Evolutionary conservation across 2,797 vertebrate genomes (phyloP), one percentile per base, ranked within the genome.

Genomic region (Paramormyrops hopkinsi): DNA sequence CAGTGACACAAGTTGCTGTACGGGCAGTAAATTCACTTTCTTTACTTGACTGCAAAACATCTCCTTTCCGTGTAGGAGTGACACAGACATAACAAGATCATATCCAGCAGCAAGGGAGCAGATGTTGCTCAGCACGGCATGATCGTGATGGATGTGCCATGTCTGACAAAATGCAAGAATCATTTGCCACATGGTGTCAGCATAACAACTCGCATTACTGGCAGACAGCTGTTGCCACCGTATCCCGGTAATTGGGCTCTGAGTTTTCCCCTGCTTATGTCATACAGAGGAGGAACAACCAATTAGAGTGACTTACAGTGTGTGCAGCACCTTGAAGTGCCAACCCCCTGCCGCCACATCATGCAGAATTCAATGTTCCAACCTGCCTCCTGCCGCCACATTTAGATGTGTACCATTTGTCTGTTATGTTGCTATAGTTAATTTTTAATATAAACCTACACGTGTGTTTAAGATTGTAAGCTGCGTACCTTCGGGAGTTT

Each of bases 151-250:
- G 93, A 95, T 95, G 93, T 88, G 25, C 89, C 62, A 91, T 92
- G 92, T 83, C 93, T 92, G 89, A 89, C 92, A 89, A 90, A 88
- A 93, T 88, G 69, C 91, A 69, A 11, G 92, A 93, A 92, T 94
- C 94, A 94, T 95, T 93, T 92, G 95, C 93, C 46, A 92, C 89
- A 94, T 91, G 94, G 92, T 94, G 93, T 94, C 92, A 90, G 94
- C 93, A 94, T 95, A 95, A 95, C 94, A 94, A 94, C 94, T 93
- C 87, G 92, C 92, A 94, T 95, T 94, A 95, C 93, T 91, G 89
- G 92, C 89, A 94, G 94, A 93, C 95, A 96, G 94, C 94, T 95
- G 95, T 95, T 94, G 92, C 93, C 94, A 94, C 93, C 93, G 92
- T 89, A 90, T 93, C 93, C 73, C 54, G 89, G 93, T 92, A 92